A percentile compares a stretch with the other conserved stretches of the same genome.
Conservation (phyloP, 2,113 vertebrate genomes). For the Caranx melampygus region DNA sequence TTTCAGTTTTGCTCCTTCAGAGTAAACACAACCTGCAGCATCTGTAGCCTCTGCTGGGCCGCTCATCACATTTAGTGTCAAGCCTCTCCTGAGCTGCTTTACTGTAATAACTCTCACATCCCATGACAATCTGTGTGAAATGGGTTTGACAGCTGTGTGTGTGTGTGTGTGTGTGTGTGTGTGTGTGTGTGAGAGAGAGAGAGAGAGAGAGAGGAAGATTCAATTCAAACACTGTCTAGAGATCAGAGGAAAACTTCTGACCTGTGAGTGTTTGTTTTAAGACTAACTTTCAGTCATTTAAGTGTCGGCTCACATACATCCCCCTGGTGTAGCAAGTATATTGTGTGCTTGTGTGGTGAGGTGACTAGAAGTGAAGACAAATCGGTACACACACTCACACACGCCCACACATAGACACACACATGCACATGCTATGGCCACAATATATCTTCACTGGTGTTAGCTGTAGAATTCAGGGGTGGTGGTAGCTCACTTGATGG, state of each 20-base stretch:
- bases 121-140: conserved; percentile 63
- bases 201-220: conserved; percentile 35
- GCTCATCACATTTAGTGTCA: conserved; percentile 62
- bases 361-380: conserved; percentile 21
- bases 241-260: conserved; percentile 12
- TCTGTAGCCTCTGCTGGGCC: conserved; percentile 32
- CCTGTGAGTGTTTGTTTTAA: conserved; percentile 24
- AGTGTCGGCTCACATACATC: neutral
- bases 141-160: conserved; percentile 50
- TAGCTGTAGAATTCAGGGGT: conserved; percentile 39
- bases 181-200: neutral
- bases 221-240: conserved; percentile 26
- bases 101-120: conserved; percentile 68
- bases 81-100: conserved; percentile 52
- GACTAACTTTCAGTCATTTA: neutral
- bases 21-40: conserved; percentile 47
- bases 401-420: conserved; percentile 15
- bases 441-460: conserved; percentile 50
- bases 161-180: conserved; percentile 42
- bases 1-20: neutral
- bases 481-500: conserved; percentile 48
- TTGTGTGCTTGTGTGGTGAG: conserved; percentile 11
- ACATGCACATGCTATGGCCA: neutral
- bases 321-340: conserved; percentile 1
- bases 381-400: conserved; percentile 24